Evolutionary conservation across 2,888 invertebrate species (phyloP).

Genomic region (Hoplodrina ambigua): DNA sequence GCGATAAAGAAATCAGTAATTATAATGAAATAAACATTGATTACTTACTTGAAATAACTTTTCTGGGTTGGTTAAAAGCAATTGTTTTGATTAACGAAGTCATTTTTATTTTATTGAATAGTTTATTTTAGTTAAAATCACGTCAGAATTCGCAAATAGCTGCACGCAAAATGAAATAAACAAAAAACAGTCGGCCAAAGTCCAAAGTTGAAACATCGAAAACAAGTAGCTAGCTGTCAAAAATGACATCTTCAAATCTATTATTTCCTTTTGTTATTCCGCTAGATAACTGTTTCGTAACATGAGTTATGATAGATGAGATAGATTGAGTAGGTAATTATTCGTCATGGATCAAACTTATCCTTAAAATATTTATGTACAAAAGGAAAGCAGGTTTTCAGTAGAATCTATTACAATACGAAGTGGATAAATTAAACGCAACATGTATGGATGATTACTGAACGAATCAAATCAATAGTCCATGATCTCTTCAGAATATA

Average conservation of each 20-base stretch:
- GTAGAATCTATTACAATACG: neutral
- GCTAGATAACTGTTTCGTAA: neutral
- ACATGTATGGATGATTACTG: neutral
- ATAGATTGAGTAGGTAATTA: neutral
- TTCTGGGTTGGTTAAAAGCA: constrained; percentile 63
- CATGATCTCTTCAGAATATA: no score
- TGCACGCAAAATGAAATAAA: constrained; percentile 26
- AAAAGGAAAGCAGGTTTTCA: neutral
- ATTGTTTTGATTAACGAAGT: constrained; percentile 67
- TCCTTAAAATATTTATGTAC: neutral
- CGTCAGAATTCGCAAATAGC: neutral
- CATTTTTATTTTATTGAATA: constrained; percentile 52
- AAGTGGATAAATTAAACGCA: constrained; percentile 18
- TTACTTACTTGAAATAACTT: constrained; percentile 67
- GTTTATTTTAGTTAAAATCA: constrained; percentile 5
- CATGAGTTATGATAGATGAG: neutral
- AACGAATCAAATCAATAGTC: no score
- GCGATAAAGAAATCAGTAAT: neutral
- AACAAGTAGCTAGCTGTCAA: constrained; percentile 33
- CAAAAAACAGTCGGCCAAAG: constrained; percentile 42
- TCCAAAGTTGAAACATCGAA: constrained; percentile 40
- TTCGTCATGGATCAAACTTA: neutral
- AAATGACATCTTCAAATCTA: neutral
- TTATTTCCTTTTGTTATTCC: constrained; percentile 21
- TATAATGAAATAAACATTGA: neutral